Evolutionary conservation across 2,888 invertebrate genomes (phyloP), one percentile per base, ranked within the genome.

Genomic region (Polietes domitor): DNA sequence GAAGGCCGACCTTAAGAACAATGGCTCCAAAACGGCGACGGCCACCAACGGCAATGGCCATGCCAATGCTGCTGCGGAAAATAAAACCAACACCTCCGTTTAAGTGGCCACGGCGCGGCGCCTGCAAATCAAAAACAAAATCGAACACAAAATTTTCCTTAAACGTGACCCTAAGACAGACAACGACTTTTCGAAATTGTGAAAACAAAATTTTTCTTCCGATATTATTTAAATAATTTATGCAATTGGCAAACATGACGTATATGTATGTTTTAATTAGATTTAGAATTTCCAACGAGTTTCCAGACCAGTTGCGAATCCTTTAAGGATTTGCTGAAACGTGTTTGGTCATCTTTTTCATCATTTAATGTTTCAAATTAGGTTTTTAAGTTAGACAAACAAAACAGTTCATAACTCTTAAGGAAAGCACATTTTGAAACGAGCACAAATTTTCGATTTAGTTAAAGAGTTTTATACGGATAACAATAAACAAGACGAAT

Each of bases 81-180:
- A 92, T 86, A 91, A 92, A 80, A 83, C 85, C 7, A 92, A 92
- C 85, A 92, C 92, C 41, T 91, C 92, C 68, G 90, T 92, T 83
- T 91, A 90, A 88, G 74, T 26, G 17, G 43, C 17, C 4, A 63
- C 17, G 83, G 85, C 85, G 87, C 86, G 85, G 76, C 63, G 4
- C 32, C n/a, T n/a, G n/a, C n/a, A n/a, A 70, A 26, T 74, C 68
- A 75, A 37, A 78, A 63, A 77, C 55, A 79, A 80, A 63, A 76
- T 77, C 12, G 82, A 61, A 63, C 65, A 80, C 43, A 65, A 41
- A 77, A 61, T 76, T n/a, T n/a, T 61, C 65, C 28, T 58, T 83
- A 82, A 84, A 86, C 85, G 85, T 86, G 85, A 83, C 65, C 80
- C 79, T 19, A 26, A 58, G 75, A 68, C 74, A 83, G 63, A 78